Evolutionary conservation across 2,888 invertebrate genomes (phyloP).

Genomic region (Tupiocoris notatus): DNA sequence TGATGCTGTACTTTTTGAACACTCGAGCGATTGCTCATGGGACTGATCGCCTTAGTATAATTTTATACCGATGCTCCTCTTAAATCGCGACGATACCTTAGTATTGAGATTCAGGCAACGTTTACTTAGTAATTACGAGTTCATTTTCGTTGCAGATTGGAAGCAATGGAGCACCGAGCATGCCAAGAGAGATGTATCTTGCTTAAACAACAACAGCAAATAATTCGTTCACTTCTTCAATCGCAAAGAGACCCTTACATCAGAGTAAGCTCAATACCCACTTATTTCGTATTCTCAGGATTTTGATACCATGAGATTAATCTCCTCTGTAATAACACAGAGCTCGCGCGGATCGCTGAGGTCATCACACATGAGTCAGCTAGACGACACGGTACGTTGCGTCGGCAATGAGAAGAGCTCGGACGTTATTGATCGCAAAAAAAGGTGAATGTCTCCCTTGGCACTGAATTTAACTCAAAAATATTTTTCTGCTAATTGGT

Average conservation of each 20-base stretch:
- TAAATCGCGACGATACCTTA: no score
- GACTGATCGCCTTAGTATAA: no score
- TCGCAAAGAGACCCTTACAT: conserved; percentile 52
- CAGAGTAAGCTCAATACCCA: conserved; percentile 12
- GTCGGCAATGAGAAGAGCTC: conserved; percentile 12
- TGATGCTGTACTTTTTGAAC: no score
- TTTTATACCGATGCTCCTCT: no score
- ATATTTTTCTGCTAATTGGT: not conserved
- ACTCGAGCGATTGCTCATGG: no score
- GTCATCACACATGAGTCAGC: conserved; percentile 5
- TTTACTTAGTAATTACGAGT: no score
- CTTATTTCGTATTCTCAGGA: not conserved
- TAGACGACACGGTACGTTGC: conserved; percentile 26
- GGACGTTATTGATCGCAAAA: conserved; percentile 28
- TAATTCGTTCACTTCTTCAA: conserved; percentile 59
- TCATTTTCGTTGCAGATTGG: conserved; percentile 55
- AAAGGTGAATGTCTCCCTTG: no score
- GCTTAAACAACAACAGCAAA: conserved; percentile 58
- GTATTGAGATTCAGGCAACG: no score
- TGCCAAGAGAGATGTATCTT: conserved; percentile 59
- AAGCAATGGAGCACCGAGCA: conserved; percentile 59
- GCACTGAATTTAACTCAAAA: no score
- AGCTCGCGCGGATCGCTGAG: conserved; percentile 23
- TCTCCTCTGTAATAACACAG: not conserved
- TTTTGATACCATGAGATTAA: not conserved